phyloP scores from a whole-genome alignment of 64 coral and sea anemone genomes.

The Montipora foliosa region DNA sequence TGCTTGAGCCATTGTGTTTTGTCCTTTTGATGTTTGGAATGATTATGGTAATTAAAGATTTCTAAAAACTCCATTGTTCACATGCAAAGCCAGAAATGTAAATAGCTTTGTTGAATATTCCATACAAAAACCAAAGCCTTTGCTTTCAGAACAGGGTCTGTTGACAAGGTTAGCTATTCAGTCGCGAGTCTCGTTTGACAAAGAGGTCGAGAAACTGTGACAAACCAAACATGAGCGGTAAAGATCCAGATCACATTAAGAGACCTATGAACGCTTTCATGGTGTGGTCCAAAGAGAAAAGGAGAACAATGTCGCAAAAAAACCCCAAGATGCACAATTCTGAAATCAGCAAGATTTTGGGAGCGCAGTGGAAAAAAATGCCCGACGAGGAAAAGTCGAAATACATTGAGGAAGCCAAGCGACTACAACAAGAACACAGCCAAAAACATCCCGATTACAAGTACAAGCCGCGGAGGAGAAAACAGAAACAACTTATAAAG shows the following conservation, averaged over 20 bases:
- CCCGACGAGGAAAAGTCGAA: slow-evolving; percentile 76
- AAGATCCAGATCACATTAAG: slow-evolving; percentile 91
- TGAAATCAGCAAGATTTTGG: slow-evolving; percentile 96
- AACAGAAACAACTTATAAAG: slow-evolving; percentile 86
- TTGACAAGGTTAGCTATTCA: slow-evolving; percentile 87
- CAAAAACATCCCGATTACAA: slow-evolving; percentile 94
- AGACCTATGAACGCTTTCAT: slow-evolving; percentile 97
- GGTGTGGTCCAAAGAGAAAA: slow-evolving; percentile 89
- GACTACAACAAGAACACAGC: slow-evolving; percentile 89
- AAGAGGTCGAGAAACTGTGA: slow-evolving; percentile 60
- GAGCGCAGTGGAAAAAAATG: slow-evolving; percentile 83
- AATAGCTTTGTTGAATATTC: slow-evolving; percentile 98
- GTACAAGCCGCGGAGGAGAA: slow-evolving; percentile 91
- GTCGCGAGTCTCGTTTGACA: slow-evolving; percentile 59
- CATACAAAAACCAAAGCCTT: slow-evolving; percentile 86
- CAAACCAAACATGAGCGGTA: slow-evolving; percentile 84
- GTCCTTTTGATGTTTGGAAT: slow-evolving; percentile 99
- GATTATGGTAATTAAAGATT: slow-evolving; percentile 99
- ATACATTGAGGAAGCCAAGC: slow-evolving; percentile 82
- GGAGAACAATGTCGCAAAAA: slow-evolving; percentile 80
- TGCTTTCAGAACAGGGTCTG: slow-evolving; percentile 70
- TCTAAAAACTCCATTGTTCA: slow-evolving; percentile 99
- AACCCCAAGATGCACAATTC: slow-evolving; percentile 94
- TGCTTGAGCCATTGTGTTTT: slow-evolving; percentile 80
- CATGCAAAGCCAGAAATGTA: slow-evolving; percentile 99